These are phyloP conservation scores for Arctocebus calabarensis DNA, from an alignment of 2,797 vertebrate species.

Conservation along the genomic window DNA sequence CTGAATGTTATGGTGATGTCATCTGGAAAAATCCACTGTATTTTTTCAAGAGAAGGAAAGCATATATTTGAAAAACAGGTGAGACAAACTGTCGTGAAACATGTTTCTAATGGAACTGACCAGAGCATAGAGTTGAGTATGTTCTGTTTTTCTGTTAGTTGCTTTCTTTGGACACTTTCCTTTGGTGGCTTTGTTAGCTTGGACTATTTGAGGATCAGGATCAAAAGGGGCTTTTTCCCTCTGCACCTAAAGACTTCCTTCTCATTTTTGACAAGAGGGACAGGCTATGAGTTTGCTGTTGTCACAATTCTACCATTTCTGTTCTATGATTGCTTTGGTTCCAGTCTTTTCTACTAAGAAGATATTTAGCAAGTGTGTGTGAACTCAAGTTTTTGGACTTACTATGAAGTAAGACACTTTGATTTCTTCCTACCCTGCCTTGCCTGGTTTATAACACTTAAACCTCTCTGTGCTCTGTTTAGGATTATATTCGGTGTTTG, in stretches of 20 bases:
- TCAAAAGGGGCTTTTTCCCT: not conserved
- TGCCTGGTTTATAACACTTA: not conserved
- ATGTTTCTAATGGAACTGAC: not conserved
- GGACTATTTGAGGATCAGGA: not conserved
- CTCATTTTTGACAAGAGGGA: not conserved
- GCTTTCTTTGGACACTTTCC: not conserved
- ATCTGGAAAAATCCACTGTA: not conserved
- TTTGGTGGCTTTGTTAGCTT: not conserved
- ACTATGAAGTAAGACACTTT: not conserved
- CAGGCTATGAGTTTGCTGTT: not conserved
- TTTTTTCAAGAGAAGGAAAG: not conserved
- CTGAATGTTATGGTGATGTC: not conserved
- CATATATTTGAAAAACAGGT: not conserved
- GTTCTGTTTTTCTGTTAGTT: not conserved
- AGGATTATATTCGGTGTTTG: not conserved
- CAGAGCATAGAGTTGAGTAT: not conserved
- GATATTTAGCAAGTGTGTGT: not conserved
- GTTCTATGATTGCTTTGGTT: not conserved
- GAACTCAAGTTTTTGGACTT: not conserved
- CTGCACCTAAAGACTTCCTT: not conserved
- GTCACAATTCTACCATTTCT: not conserved
- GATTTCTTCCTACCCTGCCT: not conserved
- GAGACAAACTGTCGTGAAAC: not conserved
- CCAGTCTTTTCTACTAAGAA: not conserved
- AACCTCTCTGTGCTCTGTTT: not conserved